These are phyloP conservation scores for Gobius niger DNA, from an alignment of 2,113 vertebrate species.

Conservation along the genomic window DNA sequence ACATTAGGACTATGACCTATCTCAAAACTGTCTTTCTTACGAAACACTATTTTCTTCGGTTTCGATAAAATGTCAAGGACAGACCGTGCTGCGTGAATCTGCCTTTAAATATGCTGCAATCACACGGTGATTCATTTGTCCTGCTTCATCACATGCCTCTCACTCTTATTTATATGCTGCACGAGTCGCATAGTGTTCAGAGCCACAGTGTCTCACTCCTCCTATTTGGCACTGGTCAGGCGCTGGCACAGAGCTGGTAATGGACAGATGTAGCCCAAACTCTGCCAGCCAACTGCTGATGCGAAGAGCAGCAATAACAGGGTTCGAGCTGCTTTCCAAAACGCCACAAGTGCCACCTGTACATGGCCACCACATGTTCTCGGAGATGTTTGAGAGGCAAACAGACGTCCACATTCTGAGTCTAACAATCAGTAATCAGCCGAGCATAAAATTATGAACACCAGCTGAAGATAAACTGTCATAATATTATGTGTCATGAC, in stretches of 20 bases:
- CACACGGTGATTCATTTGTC: slow-evolving; percentile 40
- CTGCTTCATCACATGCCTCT: slow-evolving; percentile 37
- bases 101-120: slow-evolving; percentile 15
- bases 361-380: slow-evolving; percentile 1
- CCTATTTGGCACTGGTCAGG: slow-evolving; percentile 28
- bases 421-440: background rate
- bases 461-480: background rate
- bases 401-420: background rate
- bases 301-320: slow-evolving; percentile 19
- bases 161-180: slow-evolving; percentile 37
- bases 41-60: background rate
- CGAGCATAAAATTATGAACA: background rate
- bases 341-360: slow-evolving; percentile 11
- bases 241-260: slow-evolving; percentile 25
- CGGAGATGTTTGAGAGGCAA: background rate
- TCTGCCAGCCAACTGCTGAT: slow-evolving; percentile 33
- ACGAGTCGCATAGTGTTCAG: slow-evolving; percentile 21
- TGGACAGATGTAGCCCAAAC: slow-evolving; percentile 37
- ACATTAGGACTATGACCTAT: background rate
- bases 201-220: slow-evolving; percentile 21
- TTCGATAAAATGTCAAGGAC: background rate
- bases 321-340: slow-evolving; percentile 21
- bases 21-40: background rate
- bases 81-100: background rate
- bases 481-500: background rate